These are phyloP conservation scores for Lutjanus argentimaculatus DNA, from an alignment of 2,797 vertebrate species.

Conservation along the genomic window DNA sequence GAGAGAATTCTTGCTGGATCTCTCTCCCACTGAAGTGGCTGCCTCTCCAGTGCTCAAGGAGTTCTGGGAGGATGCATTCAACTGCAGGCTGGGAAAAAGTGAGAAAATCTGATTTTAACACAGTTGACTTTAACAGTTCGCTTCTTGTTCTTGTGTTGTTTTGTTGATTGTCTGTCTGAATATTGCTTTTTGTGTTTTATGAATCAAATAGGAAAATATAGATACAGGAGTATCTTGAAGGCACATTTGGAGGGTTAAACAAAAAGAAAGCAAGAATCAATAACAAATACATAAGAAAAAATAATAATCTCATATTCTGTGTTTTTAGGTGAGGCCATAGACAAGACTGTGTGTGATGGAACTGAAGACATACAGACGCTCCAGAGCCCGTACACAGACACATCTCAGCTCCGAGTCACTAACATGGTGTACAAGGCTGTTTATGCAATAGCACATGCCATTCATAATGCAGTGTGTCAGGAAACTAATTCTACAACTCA, in stretches of 20 bases:
- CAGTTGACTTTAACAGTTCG: background rate
- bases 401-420: conserved; percentile 76
- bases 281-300: too few species aligned
- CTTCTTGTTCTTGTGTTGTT: background rate
- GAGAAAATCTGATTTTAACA: background rate
- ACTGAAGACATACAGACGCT: conserved; percentile 70
- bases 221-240: background rate
- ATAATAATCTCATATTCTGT: background rate
- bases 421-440: conserved; percentile 85
- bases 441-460: conserved; percentile 34
- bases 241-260: background rate
- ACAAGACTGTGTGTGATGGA: conserved; percentile 59
- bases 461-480: conserved; percentile 73
- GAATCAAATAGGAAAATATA: background rate
- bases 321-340: conserved; percentile 18
- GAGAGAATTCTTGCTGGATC: too few species aligned
- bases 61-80: background rate
- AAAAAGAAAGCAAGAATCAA: too few species aligned
- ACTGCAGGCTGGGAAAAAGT: background rate
- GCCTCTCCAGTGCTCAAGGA: background rate
- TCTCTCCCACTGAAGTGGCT: background rate
- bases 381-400: conserved; percentile 74
- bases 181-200: background rate
- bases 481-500: conserved; percentile 36
- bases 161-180: background rate